Evolutionary conservation across 2,797 vertebrate genomes (phyloP).

Genomic region (Spheniscus humboldti): DNA sequence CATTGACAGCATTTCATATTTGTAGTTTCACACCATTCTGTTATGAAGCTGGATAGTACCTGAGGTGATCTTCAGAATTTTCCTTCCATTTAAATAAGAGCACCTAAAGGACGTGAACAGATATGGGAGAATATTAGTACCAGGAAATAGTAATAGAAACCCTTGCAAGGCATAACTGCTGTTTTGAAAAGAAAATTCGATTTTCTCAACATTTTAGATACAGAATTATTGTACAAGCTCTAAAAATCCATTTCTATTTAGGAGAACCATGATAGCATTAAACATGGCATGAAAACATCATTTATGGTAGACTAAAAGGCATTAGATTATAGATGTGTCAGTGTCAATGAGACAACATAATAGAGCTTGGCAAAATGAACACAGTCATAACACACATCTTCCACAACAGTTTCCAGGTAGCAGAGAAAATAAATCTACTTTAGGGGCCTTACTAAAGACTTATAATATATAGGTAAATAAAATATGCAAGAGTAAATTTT

Average conservation of each 20-base stretch:
- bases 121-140: neutral
- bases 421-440: neutral
- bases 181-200: neutral
- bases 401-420: neutral
- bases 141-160: neutral
- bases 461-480: neutral
- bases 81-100: neutral
- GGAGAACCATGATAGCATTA: neutral
- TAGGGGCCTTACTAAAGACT: neutral
- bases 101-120: neutral
- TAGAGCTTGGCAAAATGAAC: neutral
- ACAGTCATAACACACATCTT: neutral
- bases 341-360: neutral
- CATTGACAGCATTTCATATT: neutral
- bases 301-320: constrained; percentile 16
- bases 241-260: neutral
- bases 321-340: neutral
- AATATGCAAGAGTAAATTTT: neutral
- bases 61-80: neutral
- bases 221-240: neutral
- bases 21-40: neutral
- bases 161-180: neutral
- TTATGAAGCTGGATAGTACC: neutral
- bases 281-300: neutral
- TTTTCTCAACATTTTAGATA: neutral